These are phyloP conservation scores for Timema cristinae DNA, from an alignment of 2,888 invertebrate genomes.

Conservation along the genomic window DNA sequence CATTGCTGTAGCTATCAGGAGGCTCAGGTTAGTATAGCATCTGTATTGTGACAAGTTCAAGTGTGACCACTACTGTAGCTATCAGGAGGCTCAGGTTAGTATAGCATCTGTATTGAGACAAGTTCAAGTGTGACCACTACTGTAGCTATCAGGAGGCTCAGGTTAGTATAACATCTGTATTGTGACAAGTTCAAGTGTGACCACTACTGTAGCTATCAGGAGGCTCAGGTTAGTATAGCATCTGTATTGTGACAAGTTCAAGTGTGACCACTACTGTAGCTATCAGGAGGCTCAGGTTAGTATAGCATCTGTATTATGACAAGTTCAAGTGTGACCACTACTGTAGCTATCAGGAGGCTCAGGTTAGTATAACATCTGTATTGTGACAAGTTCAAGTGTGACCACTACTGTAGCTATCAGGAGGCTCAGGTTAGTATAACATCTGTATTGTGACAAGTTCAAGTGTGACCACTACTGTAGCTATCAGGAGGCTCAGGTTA, in stretches of 20 bases:
- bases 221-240: too few relatives aligned
- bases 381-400: conserved; percentile 55
- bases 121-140: conserved; percentile 99
- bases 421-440: conserved; percentile 75
- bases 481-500: conserved; percentile 94
- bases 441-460: conserved; percentile 68
- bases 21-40: conserved; percentile 64
- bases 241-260: too few relatives aligned
- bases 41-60: conserved; percentile 79
- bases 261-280: too few relatives aligned
- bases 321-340: too few relatives aligned
- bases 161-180: conserved; percentile 41
- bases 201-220: too few relatives aligned
- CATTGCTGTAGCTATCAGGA: conserved; percentile 99
- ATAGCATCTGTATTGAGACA: conserved; percentile 61
- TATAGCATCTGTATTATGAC: too few relatives aligned
- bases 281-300: too few relatives aligned
- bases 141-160: conserved; percentile 99
- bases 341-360: too few relatives aligned
- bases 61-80: conserved; percentile 98
- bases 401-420: conserved; percentile 98
- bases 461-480: conserved; percentile 99
- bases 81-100: conserved; percentile 89
- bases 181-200: not conserved
- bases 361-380: too few relatives aligned